Conservation (phyloP, 2,113 vertebrate species). For the Maccullochella peelii region DNA sequence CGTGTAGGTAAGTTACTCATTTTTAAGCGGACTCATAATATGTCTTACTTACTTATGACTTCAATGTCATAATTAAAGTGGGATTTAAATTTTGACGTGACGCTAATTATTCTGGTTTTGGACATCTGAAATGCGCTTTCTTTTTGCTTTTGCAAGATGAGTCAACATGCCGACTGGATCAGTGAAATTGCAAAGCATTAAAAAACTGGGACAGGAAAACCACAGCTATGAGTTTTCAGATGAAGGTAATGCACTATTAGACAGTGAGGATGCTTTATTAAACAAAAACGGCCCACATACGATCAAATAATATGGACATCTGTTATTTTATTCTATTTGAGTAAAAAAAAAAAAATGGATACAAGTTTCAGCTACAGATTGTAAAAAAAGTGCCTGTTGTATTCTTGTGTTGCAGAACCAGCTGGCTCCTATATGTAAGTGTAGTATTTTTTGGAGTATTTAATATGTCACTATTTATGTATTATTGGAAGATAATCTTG, state of each 20-base stretch:
- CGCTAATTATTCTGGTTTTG: not conserved
- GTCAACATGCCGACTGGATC: constrained; percentile 88
- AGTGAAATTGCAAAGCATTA: constrained; percentile 90
- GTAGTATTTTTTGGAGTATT: not conserved
- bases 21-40: not conserved
- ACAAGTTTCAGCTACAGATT: not conserved
- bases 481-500: not conserved
- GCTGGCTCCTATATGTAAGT: constrained; percentile 83
- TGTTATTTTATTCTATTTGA: not conserved
- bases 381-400: not conserved
- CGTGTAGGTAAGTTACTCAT: constrained; percentile 25
- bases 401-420: constrained; percentile 72
- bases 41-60: no score
- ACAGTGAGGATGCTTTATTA: no score
- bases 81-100: constrained; percentile 5
- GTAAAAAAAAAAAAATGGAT: not conserved
- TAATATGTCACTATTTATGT: not conserved
- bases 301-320: not conserved
- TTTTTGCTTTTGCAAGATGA: constrained; percentile 46
- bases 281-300: not conserved
- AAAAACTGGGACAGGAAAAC: constrained; percentile 91
- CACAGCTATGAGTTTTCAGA: constrained; percentile 86
- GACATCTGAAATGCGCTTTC: not conserved
- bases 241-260: constrained; percentile 77
- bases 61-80: not conserved